Evolutionary conservation across 2,797 vertebrate genomes (phyloP).

Genomic region (Gorsachius magnificus): DNA sequence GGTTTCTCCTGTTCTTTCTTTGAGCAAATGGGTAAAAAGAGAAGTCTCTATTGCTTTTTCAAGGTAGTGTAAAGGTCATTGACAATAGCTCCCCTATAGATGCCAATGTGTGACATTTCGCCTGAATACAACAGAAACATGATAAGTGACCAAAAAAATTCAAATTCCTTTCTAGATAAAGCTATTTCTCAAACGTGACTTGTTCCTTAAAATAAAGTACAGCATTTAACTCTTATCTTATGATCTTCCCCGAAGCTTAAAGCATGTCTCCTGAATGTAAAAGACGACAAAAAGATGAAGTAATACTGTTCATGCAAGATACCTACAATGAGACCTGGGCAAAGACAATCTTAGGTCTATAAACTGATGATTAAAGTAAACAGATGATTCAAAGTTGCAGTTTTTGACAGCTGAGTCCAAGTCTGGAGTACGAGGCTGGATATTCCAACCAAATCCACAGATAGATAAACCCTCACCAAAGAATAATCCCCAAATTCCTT

Average conservation of each 20-base stretch:
- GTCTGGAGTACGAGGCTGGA: neutral
- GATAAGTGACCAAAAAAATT: slow-evolving; percentile 53
- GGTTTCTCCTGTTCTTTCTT: neutral
- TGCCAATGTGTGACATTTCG: slow-evolving; percentile 69
- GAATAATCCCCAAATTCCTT: neutral
- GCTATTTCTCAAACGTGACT: slow-evolving; percentile 37
- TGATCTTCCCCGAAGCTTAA: neutral
- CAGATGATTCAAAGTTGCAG: neutral
- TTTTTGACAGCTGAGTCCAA: neutral
- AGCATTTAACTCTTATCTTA: slow-evolving; percentile 36
- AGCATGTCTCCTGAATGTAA: neutral
- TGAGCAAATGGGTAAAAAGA: neutral
- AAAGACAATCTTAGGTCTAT: neutral
- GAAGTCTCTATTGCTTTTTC: slow-evolving; percentile 39
- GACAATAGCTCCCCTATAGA: slow-evolving; percentile 64
- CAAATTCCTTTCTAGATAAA: slow-evolving; percentile 62
- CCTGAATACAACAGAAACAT: slow-evolving; percentile 55
- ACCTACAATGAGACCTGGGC: neutral
- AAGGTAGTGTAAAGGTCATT: slow-evolving; percentile 70
- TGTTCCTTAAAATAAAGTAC: slow-evolving; percentile 17
- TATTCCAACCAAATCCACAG: neutral
- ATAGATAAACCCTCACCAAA: neutral
- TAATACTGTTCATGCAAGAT: neutral
- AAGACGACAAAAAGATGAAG: neutral
- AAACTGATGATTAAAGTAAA: neutral